Conservation (phyloP, 2,797 vertebrate species). For the Rhynchotus rufescens region DNA sequence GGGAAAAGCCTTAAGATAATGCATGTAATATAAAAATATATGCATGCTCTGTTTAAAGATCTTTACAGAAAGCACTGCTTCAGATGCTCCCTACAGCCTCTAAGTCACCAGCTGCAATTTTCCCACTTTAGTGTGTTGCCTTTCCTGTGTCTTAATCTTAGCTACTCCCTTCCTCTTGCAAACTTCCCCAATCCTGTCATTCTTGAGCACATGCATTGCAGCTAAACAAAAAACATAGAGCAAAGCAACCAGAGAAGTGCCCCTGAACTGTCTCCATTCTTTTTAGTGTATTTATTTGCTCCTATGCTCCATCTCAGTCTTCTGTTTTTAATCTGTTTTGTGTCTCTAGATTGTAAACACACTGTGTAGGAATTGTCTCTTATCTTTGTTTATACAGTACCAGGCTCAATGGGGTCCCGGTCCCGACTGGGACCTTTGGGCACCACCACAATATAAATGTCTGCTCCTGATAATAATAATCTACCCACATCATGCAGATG, state of each 20-base stretch:
- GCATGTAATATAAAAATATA: not conserved
- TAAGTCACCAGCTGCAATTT: not conserved
- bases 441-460: slow-evolving; percentile 54
- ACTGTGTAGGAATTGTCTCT: slow-evolving; percentile 46
- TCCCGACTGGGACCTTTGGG: slow-evolving; percentile 54
- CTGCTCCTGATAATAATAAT: slow-evolving; percentile 68
- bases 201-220: not conserved
- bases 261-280: not conserved
- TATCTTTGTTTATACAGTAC: slow-evolving; percentile 73
- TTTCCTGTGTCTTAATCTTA: slow-evolving; percentile 19
- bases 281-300: slow-evolving; percentile 38
- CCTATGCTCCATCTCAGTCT: not conserved
- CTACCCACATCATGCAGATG: slow-evolving; percentile 60
- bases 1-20: not conserved
- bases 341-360: slow-evolving; percentile 53
- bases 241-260: not conserved
- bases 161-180: slow-evolving; percentile 56
- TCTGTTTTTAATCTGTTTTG: slow-evolving; percentile 58
- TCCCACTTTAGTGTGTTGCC: not conserved
- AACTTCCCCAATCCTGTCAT: not conserved
- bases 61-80: not conserved
- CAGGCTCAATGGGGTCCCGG: slow-evolving; percentile 31
- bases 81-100: not conserved
- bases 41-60: not conserved
- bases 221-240: not conserved